These are phyloP conservation scores for Glyptemys insculpta DNA, from an alignment of 2,797 vertebrate species.

Conservation along the genomic window DNA sequence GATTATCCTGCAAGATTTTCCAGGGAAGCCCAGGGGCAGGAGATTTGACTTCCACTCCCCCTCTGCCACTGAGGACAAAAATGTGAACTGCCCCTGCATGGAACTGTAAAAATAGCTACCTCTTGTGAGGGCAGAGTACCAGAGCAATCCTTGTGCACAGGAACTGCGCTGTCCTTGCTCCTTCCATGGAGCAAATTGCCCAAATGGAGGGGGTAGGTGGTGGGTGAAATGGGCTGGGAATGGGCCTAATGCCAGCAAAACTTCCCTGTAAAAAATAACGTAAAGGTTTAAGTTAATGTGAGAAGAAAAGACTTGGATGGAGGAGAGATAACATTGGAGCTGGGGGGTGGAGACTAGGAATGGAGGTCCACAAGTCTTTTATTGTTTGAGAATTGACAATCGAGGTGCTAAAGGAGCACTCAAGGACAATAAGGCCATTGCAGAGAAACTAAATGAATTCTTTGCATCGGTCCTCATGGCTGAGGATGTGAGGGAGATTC, in stretches of 20 bases:
- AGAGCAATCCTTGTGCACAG: too few species aligned
- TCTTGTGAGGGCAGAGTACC: neutral
- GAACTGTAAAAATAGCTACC: neutral
- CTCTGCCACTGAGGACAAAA: neutral
- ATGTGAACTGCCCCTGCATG: neutral
- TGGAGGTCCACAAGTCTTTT: neutral
- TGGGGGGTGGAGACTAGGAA: neutral
- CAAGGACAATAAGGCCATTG: too few species aligned
- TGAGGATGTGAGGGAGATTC: too few species aligned
- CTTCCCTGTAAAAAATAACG: neutral
- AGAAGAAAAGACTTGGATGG: neutral
- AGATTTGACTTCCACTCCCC: neutral
- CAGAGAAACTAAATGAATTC: too few species aligned
- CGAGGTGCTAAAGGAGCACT: too few species aligned
- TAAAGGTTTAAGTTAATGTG: neutral
- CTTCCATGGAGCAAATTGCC: neutral
- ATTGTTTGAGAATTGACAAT: neutral
- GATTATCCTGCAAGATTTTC: neutral
- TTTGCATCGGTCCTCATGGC: too few species aligned
- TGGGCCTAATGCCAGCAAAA: neutral
- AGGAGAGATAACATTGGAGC: neutral
- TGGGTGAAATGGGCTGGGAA: neutral
- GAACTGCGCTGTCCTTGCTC: neutral
- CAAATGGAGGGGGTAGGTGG: neutral
- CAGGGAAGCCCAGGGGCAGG: neutral